Percentiles rank a stretch among this genome's conserved stretches.
phyloP scores from a whole-genome alignment of 2,113 vertebrate genomes.

The Smithornis capensis region DNA sequence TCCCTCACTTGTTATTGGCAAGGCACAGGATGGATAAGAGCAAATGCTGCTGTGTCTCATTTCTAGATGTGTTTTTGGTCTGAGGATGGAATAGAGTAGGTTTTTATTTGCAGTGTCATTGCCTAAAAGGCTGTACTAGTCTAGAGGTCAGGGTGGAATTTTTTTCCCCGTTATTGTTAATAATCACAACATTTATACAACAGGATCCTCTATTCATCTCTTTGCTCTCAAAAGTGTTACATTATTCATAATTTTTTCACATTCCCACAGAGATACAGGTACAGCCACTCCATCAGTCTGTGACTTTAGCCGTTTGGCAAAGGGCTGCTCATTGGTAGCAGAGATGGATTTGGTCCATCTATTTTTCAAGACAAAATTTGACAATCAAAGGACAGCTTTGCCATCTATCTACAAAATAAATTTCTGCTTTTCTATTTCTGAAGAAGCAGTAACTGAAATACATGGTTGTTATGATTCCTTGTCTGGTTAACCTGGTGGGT shows the following conservation, averaged over 20 bases:
- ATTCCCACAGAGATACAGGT: background rate
- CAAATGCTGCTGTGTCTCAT: background rate
- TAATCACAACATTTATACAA: background rate
- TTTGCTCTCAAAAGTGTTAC: background rate
- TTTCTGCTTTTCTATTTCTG: background rate
- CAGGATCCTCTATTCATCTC: background rate
- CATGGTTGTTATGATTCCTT: background rate
- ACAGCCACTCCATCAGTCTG: background rate
- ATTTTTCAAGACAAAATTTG: background rate
- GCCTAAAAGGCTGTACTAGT: background rate
- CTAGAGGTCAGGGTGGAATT: rapidly evolving
- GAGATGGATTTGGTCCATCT: background rate
- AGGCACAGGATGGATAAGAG: background rate
- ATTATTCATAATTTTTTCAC: background rate
- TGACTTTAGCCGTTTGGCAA: background rate
- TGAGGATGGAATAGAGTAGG: background rate
- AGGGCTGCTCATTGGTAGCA: background rate
- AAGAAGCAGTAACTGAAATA: background rate
- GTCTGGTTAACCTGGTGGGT: background rate
- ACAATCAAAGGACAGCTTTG: background rate
- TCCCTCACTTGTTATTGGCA: no score
- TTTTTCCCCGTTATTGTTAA: background rate
- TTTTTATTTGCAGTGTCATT: background rate
- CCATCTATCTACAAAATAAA: background rate
- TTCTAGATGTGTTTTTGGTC: background rate